Base-by-base conservation (phyloP, 2,888 invertebrate genomes). In the Teinopalpus imperialis region DNA sequence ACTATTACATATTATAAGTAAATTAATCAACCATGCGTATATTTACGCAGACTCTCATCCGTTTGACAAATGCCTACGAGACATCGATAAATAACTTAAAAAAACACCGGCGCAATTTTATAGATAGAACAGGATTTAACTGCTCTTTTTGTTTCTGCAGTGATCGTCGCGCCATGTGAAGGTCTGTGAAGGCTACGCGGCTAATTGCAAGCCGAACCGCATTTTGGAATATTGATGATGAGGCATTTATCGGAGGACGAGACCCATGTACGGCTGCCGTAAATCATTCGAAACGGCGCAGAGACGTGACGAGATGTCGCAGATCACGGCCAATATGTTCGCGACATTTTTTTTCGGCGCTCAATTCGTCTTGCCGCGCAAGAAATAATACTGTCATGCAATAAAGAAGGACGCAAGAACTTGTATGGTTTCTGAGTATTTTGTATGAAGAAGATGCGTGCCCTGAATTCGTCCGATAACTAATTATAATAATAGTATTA, bases 221-320 rank as follows among this genome's bases (percentile, higher is more conserved):
- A 86, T 87, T 87, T 87, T 82, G 83, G 87, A 87, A 88, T 88
- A 88, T 87, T 87, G 87, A 87, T 87, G 82, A 85, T 83, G 82
- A 81, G 81, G 74, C 76, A 83, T 86, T 85, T 86, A 87, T 86
- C 85, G 81, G 81, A 81, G 81, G 81, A 85, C 87, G 72, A 75
- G 74, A 67, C 59, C 87, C 87, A 73, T 88, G 78, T 86, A 87
- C 56, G 87, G 87, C 66, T 62, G 69, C 78, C 67, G 87, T 88
- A 87, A 85, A 87, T 87, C 85, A 88, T 83, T 83, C 80, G 74
- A 74, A 76, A 74, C 78, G 66, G 74, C 66, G 74, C 70, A 63
- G 70, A 67, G 81, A 86, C 81, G 85, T 82, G 87, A 83, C 81
- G 82, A 81, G 82, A 85, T 79, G 86, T 82, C 80, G 81, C 77